Evolutionary conservation across 2,888 invertebrate genomes (phyloP).

Genomic region (Lacanobia wlatinum): DNA sequence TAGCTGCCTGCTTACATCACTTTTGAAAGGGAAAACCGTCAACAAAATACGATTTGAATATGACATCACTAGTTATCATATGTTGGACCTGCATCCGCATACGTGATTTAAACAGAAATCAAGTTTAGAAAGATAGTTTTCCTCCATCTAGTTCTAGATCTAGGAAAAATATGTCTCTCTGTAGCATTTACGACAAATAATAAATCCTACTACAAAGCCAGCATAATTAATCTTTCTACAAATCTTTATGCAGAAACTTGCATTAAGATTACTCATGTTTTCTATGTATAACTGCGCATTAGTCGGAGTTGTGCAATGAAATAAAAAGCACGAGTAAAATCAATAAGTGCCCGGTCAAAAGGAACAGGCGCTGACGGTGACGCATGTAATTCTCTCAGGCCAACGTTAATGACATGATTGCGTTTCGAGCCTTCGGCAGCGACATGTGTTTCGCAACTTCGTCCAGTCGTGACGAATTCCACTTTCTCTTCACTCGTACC

Average conservation of each 20-base stretch:
- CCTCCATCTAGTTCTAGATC: constrained; percentile 18
- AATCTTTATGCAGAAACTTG: constrained; percentile 38
- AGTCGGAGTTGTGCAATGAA: constrained; percentile 58
- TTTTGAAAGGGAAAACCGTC: constrained; percentile 30
- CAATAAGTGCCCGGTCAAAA: constrained; percentile 61
- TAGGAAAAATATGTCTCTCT: constrained; percentile 13
- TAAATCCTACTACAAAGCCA: constrained; percentile 26
- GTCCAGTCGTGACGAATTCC: constrained; percentile 64
- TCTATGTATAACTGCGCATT: constrained; percentile 61
- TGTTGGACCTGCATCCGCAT: constrained; percentile 35
- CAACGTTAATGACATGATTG: constrained; percentile 73
- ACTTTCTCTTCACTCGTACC: constrained; percentile 69
- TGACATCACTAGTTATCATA: constrained; percentile 51
- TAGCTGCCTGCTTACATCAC: constrained; percentile 45
- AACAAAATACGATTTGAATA: constrained; percentile 44
- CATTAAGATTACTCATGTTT: constrained; percentile 46
- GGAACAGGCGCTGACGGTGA: constrained; percentile 58
- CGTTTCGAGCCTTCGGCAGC: constrained; percentile 69
- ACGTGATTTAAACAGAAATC: constrained; percentile 39
- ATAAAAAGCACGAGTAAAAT: constrained; percentile 62
- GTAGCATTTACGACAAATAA: constrained; percentile 24
- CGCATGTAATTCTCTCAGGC: constrained; percentile 64
- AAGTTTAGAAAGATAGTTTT: constrained; percentile 13
- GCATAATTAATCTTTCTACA: constrained; percentile 18
- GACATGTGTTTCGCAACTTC: constrained; percentile 72